Conservation (phyloP, 1,140 invertebrate genomes). For the Papilio helenus region DNA sequence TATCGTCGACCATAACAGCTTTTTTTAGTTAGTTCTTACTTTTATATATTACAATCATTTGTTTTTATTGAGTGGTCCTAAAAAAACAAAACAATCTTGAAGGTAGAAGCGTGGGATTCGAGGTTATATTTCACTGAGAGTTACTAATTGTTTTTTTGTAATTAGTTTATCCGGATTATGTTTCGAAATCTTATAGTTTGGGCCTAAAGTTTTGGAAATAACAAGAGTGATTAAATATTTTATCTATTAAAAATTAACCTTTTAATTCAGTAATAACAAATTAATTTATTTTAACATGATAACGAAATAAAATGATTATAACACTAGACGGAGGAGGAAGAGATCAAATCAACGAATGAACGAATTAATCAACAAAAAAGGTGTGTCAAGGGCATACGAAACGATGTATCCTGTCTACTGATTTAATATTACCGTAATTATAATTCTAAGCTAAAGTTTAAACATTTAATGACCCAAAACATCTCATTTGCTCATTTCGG, state of each 20-base stretch:
- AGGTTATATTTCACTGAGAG: constrained; percentile 6
- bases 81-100: not conserved
- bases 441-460: not conserved
- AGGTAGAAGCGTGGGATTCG: constrained; percentile 13
- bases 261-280: no score
- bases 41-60: constrained; percentile 20
- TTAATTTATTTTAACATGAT: no score
- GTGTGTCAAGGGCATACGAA: constrained; percentile 3
- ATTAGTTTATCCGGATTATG: constrained; percentile 2
- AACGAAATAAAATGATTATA: not conserved
- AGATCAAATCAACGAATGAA: not conserved
- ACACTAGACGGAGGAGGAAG: not conserved
- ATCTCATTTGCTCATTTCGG: not conserved
- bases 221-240: not conserved
- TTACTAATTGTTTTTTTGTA: constrained; percentile 12
- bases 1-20: not conserved
- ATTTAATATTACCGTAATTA: not conserved
- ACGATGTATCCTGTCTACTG: not conserved
- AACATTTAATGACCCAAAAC: not conserved
- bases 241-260: no score
- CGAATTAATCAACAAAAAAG: not conserved
- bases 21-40: constrained; percentile 20
- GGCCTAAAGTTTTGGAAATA: not conserved
- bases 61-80: constrained; percentile 7
- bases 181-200: not conserved